Evolutionary conservation across 2,888 invertebrate genomes (phyloP), one percentile per base, ranked within the genome.

Genomic region (Gari tellinella): DNA sequence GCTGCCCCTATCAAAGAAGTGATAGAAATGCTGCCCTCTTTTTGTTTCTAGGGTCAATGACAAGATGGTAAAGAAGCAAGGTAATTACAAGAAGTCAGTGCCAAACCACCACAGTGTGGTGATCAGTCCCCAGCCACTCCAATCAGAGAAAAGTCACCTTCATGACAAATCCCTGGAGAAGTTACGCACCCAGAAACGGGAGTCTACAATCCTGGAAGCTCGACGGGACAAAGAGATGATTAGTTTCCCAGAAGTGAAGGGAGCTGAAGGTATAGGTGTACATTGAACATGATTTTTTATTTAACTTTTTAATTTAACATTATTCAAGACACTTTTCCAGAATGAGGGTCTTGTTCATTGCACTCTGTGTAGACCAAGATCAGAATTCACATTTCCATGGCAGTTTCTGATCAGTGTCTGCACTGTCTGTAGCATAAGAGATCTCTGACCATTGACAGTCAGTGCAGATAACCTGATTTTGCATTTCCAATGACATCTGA

Each of bases 131-230:
- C 88, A 89, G 70, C 86, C 86, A 4, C 72, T 88, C 26, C 86
- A 86, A 68, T 81, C 86, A 26, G 88, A 90, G 72, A 88, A 86
- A 69, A 88, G 86, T 43, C 82, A 81, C 19, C 77, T 89, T 15
- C 85, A 88, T 65, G 88, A 88, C 15, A 89, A 89, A 69, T 65
- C 78, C 0, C 58, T 81, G 8, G 80, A 78, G 51, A 79, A 79
- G 46, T 67, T 75, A 69, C 79, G 80, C 52, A 80, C 81, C 8
- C 72, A 80, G 46, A 76, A 81, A 63, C 74, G 75, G 21, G 72
- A 78, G 53, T 51, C 72, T 25, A 72, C 79, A 43, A 69, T 70
- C 51, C 55, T 77, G 21, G 72, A 70, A 19, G 69, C 67, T 10
- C 76, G 80, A 45, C 55, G 76, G 25, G 85, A 85, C 8, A 84